These are phyloP conservation scores for Xiphias gladius DNA, from an alignment of 2,113 vertebrate genomes.

Conservation along the genomic window DNA sequence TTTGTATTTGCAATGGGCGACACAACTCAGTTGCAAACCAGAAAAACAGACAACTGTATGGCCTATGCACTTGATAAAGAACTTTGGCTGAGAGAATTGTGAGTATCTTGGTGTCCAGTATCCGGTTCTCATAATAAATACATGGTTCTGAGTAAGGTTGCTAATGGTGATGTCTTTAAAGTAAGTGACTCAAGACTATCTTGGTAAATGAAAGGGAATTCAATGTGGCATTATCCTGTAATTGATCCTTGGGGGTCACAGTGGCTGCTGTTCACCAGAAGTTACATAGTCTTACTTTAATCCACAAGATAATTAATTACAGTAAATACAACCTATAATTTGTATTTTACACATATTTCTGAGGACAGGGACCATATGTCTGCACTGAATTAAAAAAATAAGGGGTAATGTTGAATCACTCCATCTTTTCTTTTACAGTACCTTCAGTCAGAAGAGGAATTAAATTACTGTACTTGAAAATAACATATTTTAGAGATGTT, in stretches of 20 bases:
- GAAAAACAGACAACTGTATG: no score
- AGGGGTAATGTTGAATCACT: neutral
- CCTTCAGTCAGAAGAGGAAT: constrained; percentile 24
- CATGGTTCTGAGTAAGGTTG: neutral
- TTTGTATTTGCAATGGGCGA: no score
- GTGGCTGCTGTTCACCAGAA: constrained; percentile 1
- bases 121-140: neutral
- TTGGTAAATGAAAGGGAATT: neutral
- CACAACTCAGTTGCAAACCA: no score
- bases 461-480: constrained; percentile 13
- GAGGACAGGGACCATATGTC: constrained; percentile 74
- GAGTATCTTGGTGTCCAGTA: neutral
- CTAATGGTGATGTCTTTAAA: neutral
- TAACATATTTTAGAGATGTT: neutral
- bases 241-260: neutral
- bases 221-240: neutral
- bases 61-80: neutral
- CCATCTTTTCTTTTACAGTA: neutral
- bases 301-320: neutral
- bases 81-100: neutral
- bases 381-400: constrained; percentile 40
- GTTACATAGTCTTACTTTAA: constrained; percentile 40
- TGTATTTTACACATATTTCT: constrained; percentile 23
- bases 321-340: neutral
- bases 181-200: neutral